A percentile compares a stretch with the other conserved stretches of the same genome.
Conservation (phyloP, 2,797 vertebrate species). For the Chelonia mydas region DNA sequence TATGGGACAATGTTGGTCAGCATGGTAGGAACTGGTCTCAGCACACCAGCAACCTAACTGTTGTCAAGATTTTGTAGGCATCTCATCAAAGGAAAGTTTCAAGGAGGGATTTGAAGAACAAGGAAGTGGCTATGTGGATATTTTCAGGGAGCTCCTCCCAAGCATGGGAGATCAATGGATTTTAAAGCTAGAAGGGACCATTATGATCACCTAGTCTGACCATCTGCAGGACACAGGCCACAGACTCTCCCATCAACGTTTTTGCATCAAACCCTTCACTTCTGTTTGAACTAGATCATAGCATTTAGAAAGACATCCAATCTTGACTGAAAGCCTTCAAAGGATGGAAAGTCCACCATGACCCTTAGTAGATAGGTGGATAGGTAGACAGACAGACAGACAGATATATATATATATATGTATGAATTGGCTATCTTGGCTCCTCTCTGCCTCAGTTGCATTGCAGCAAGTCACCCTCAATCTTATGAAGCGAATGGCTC, state of each 20-base stretch:
- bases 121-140: too few relatives aligned
- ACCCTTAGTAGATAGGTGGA: background rate
- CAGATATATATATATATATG: too few relatives aligned
- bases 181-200: background rate
- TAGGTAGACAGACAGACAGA: too few relatives aligned
- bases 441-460: background rate
- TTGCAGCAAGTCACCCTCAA: background rate
- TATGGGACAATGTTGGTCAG: too few relatives aligned
- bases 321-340: background rate
- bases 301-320: background rate
- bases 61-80: background rate
- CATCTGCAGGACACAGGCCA: background rate
- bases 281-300: background rate
- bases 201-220: background rate
- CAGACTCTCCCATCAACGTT: background rate
- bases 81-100: background rate
- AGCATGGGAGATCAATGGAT: background rate
- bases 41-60: too few relatives aligned
- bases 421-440: background rate
- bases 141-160: background rate
- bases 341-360: background rate
- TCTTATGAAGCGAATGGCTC: background rate
- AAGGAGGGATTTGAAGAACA: background rate
- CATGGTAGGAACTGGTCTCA: too few relatives aligned
- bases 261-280: background rate